phyloP scores from a whole-genome alignment of 2,113 vertebrate genomes.

The Aegypius monachus region DNA sequence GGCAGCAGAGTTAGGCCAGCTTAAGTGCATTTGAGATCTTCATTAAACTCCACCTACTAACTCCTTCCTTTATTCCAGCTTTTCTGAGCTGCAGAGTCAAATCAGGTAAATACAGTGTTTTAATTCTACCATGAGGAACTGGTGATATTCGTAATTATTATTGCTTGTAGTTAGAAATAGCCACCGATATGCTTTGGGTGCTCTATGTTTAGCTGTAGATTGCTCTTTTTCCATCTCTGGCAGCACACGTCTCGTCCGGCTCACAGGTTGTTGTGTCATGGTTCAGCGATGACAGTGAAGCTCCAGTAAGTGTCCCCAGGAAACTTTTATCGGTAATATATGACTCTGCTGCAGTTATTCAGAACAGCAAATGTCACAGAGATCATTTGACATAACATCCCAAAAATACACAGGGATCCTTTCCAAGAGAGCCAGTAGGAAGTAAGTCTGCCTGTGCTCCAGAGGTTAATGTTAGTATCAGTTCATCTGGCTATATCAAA shows the following conservation, averaged over 20 bases:
- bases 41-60: background rate
- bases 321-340: background rate
- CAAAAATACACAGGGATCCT: slow-evolving; percentile 57
- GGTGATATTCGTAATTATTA: background rate
- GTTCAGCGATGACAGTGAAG: background rate
- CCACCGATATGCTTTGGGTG: background rate
- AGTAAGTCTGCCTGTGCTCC: background rate
- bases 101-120: background rate
- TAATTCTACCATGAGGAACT: background rate
- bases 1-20: background rate
- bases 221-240: background rate
- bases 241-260: background rate
- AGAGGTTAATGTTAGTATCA: background rate
- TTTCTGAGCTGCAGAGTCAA: background rate
- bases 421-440: slow-evolving; percentile 18
- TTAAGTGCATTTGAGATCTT: background rate
- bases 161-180: background rate
- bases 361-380: slow-evolving; percentile 33
- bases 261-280: background rate
- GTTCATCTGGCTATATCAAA: background rate
- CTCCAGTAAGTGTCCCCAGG: slow-evolving; percentile 4
- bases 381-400: slow-evolving; percentile 43
- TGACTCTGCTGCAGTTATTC: background rate
- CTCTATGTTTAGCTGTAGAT: slow-evolving; percentile 11
- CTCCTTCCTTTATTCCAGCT: background rate